These are phyloP conservation scores for Mesochorus sp. DNA, from an alignment of 2,888 invertebrate genomes.

Conservation along the genomic window DNA sequence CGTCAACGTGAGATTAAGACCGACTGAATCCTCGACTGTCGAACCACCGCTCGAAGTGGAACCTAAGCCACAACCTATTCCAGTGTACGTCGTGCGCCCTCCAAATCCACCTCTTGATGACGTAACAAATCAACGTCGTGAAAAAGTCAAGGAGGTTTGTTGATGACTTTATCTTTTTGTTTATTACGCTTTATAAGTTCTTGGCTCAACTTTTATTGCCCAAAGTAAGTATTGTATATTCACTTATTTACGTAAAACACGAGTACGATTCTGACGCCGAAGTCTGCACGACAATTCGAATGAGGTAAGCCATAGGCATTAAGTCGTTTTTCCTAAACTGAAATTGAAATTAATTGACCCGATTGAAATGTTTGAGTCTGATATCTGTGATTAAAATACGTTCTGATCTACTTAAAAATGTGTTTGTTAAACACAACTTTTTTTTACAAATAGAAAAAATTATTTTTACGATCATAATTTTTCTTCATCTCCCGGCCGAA, in stretches of 20 bases:
- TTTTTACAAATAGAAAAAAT: background rate
- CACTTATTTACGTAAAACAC: background rate
- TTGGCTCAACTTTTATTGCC: background rate
- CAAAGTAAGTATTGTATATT: constrained; percentile 26
- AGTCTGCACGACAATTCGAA: background rate
- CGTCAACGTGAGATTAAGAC: constrained; percentile 67
- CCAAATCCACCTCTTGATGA: constrained; percentile 79
- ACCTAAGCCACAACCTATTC: constrained; percentile 59
- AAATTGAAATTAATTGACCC: background rate
- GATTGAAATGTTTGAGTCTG: background rate
- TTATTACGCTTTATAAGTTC: background rate
- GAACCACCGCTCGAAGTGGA: constrained; percentile 66
- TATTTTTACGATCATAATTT: too few species aligned
- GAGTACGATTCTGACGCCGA: background rate
- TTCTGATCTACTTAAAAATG: too few species aligned
- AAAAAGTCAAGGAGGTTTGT: constrained; percentile 80
- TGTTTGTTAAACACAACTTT: too few species aligned
- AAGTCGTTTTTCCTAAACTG: background rate
- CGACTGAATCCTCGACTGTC: constrained; percentile 67
- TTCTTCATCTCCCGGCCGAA: too few species aligned
- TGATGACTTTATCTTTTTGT: background rate
- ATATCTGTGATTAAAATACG: too few species aligned
- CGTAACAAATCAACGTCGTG: constrained; percentile 78
- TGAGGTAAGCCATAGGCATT: constrained; percentile 32
- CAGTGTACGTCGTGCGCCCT: constrained; percentile 69